These are phyloP conservation scores for Timema podura DNA, from an alignment of 2,888 invertebrate species.

Conservation along the genomic window DNA sequence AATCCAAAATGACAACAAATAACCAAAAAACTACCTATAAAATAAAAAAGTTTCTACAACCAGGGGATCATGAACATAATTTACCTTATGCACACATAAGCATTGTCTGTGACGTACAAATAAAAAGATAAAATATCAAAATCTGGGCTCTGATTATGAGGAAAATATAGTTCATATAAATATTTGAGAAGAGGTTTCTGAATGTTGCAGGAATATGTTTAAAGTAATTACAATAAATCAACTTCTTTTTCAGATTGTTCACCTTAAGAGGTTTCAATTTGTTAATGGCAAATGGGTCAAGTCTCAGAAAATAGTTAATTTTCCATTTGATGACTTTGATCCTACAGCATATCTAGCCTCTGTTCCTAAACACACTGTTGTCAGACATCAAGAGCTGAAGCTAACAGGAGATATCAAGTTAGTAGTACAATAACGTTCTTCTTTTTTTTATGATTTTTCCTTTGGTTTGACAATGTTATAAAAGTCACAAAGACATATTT, in stretches of 20 bases:
- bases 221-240: neutral
- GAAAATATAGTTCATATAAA: neutral
- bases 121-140: neutral
- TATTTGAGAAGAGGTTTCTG: neutral
- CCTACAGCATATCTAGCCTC: constrained; percentile 82
- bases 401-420: neutral
- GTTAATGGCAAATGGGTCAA: constrained; percentile 91
- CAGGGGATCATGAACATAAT: neutral
- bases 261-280: constrained; percentile 88
- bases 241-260: constrained; percentile 67
- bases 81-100: neutral
- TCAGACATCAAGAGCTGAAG: constrained; percentile 58
- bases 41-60: neutral
- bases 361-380: constrained; percentile 71
- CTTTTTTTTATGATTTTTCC: no score
- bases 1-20: no score
- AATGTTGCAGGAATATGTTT: neutral
- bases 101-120: neutral
- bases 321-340: constrained; percentile 81
- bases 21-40: no score
- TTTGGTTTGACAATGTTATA: no score
- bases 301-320: constrained; percentile 88
- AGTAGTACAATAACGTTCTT: neutral
- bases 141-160: neutral
- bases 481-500: no score